phyloP scores from a whole-genome alignment of 1,140 invertebrate species.

The Arion vulgaris region DNA sequence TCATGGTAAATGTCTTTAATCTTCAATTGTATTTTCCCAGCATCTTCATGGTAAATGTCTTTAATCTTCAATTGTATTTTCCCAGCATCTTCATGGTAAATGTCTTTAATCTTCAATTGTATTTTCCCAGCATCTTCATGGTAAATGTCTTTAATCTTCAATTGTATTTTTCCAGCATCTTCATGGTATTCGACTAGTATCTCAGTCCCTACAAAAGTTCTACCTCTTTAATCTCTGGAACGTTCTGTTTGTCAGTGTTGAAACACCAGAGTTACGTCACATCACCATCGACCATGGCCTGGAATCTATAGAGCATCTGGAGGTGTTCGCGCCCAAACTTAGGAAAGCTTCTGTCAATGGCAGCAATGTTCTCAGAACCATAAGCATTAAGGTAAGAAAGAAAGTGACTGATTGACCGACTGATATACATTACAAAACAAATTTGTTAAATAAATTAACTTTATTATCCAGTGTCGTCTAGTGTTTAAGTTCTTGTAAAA shows the following conservation, averaged over 20 bases:
- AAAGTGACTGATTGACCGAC: background rate
- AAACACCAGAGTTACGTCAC: slow-evolving; percentile 51
- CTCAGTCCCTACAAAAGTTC: slow-evolving; percentile 60
- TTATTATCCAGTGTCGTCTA: too few species aligned
- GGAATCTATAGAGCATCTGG: slow-evolving; percentile 64
- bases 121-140: slow-evolving; percentile 60
- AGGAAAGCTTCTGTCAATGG: slow-evolving; percentile 57
- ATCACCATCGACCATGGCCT: slow-evolving; percentile 62
- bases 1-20: too few species aligned
- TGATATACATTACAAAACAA: too few species aligned
- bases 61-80: too few species aligned
- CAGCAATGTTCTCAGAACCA: slow-evolving; percentile 54
- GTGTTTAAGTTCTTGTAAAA: too few species aligned
- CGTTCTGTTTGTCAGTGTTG: slow-evolving; percentile 62
- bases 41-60: too few species aligned
- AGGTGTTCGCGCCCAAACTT: slow-evolving; percentile 52
- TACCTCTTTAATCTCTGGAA: slow-evolving; percentile 66
- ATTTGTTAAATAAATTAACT: too few species aligned
- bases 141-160: slow-evolving; percentile 1
- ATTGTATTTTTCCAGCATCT: slow-evolving; percentile 53
- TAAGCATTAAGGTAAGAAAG: slow-evolving; percentile 49
- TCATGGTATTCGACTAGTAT: slow-evolving; percentile 61
- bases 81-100: too few species aligned
- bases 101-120: too few species aligned
- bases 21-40: too few species aligned